A percentile compares a stretch with the other conserved stretches of the same genome.
phyloP scores from a whole-genome alignment of 2,113 vertebrate species.

The Megaleporinus macrocephalus region DNA sequence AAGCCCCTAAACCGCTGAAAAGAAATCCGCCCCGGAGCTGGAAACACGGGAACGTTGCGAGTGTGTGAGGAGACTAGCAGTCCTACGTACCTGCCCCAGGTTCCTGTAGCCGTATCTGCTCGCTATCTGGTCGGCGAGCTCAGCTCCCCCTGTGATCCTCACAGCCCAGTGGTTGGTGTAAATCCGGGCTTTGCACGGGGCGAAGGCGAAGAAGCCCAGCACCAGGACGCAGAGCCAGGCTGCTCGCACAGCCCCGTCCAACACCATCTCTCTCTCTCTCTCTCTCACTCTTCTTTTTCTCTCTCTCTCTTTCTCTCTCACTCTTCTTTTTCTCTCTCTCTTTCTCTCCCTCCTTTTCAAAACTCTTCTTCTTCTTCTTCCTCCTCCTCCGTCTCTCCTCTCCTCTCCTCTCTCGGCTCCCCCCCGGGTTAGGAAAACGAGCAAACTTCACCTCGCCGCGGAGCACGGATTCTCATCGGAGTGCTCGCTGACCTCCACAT shows the following conservation, averaged over 20 bases:
- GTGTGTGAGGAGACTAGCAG: no score
- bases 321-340: slow-evolving; percentile 55
- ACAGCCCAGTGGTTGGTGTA: slow-evolving; percentile 99
- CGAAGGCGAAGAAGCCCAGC: slow-evolving; percentile 84
- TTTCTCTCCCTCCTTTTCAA: slow-evolving; percentile 49
- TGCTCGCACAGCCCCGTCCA: slow-evolving; percentile 79
- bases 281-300: slow-evolving; percentile 50
- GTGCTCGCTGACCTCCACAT: slow-evolving; percentile 66
- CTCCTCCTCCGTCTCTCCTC: slow-evolving; percentile 53
- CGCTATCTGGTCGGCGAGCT: slow-evolving; percentile 91
- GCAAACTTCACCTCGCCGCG: slow-evolving; percentile 74
- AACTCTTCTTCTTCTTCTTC: not conserved
- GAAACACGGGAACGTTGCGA: not conserved
- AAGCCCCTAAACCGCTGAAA: not conserved
- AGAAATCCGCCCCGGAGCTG: not conserved
- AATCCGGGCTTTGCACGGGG: slow-evolving; percentile 87
- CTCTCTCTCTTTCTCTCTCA: slow-evolving; percentile 52
- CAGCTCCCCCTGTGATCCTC: slow-evolving; percentile 87
- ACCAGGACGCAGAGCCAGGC: slow-evolving; percentile 85
- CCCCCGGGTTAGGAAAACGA: slow-evolving; percentile 74
- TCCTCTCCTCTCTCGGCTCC: slow-evolving; percentile 55
- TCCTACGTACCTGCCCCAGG: slow-evolving; percentile 91
- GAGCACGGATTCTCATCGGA: slow-evolving; percentile 76
- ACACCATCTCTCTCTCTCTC: slow-evolving; percentile 81
- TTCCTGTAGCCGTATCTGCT: slow-evolving; percentile 95